These are phyloP conservation scores for Scolopax rusticola DNA, from an alignment of 2,797 vertebrate genomes.

Conservation along the genomic window DNA sequence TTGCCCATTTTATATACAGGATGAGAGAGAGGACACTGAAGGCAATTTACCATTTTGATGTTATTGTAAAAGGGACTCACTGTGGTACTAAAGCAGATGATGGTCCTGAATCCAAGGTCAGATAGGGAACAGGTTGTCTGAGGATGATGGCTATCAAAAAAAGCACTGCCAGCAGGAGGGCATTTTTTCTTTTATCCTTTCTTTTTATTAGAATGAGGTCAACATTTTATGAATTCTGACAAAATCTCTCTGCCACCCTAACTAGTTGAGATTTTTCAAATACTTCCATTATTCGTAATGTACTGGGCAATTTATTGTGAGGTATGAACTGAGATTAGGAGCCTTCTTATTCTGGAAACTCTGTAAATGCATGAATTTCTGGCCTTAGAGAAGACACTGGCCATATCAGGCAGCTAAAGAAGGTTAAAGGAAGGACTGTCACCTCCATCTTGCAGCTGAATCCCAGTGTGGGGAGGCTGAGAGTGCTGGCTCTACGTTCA, in stretches of 20 bases:
- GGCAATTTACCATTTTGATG: conserved; percentile 37
- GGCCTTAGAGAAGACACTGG: not conserved
- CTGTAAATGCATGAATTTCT: not conserved
- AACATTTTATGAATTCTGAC: not conserved
- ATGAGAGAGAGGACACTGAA: conserved; percentile 12
- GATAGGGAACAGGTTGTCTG: not conserved
- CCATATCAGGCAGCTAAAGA: not conserved
- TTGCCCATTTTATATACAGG: not conserved
- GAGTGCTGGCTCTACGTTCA: not conserved
- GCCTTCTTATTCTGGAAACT: not conserved
- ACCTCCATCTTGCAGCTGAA: not conserved
- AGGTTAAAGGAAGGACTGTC: not conserved
- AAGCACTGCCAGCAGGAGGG: not conserved
- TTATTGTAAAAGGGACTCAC: not conserved
- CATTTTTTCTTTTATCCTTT: not conserved
- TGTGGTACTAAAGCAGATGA: not conserved
- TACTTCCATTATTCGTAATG: not conserved
- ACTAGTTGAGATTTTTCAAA: not conserved
- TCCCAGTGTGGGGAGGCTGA: not conserved
- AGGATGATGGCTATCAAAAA: conserved; percentile 23
- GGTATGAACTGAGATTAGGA: not conserved
- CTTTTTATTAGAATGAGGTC: conserved; percentile 15
- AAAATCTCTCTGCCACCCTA: not conserved
- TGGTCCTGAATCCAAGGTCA: conserved; percentile 45
- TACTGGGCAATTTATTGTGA: not conserved